Conservation (phyloP, 2,888 invertebrate genomes). For the Tenodera sinensis region DNA sequence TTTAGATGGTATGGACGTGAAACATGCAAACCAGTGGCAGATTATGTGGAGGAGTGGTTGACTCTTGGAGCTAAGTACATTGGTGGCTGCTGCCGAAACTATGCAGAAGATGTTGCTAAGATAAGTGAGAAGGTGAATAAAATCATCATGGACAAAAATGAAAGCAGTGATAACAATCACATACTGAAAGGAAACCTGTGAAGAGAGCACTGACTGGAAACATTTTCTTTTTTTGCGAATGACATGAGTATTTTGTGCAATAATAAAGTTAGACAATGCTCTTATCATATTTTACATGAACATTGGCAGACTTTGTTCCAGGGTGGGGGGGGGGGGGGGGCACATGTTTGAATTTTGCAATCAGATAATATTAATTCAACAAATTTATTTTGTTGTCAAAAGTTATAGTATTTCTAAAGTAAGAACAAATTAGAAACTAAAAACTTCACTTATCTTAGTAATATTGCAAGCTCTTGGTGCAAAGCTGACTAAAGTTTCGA, state of each 20-base stretch:
- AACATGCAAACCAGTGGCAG: conserved; percentile 65
- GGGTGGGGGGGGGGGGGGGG: too few relatives aligned
- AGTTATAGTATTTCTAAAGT: too few relatives aligned
- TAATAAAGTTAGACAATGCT: too few relatives aligned
- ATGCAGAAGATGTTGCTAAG: conserved; percentile 72
- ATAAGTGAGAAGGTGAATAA: conserved; percentile 62
- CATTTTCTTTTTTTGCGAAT: background rate
- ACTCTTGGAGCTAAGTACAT: conserved; percentile 77
- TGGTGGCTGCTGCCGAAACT: conserved; percentile 90
- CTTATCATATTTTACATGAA: too few relatives aligned
- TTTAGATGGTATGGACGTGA: conserved; percentile 53
- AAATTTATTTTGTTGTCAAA: too few relatives aligned
- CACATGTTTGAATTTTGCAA: too few relatives aligned
- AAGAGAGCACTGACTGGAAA: background rate
- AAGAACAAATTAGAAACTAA: too few relatives aligned
- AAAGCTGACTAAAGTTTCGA: too few relatives aligned
- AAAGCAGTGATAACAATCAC: background rate
- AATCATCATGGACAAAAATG: background rate
- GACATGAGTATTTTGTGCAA: background rate
- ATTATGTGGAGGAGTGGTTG: conserved; percentile 76
- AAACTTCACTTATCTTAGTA: too few relatives aligned
- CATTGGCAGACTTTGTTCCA: too few relatives aligned
- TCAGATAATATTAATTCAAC: too few relatives aligned
- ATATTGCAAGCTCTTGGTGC: too few relatives aligned
- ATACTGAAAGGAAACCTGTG: background rate